These are phyloP conservation scores for Micoletzkya japonica DNA, from an alignment of 2,888 invertebrate species.

Conservation along the genomic window DNA sequence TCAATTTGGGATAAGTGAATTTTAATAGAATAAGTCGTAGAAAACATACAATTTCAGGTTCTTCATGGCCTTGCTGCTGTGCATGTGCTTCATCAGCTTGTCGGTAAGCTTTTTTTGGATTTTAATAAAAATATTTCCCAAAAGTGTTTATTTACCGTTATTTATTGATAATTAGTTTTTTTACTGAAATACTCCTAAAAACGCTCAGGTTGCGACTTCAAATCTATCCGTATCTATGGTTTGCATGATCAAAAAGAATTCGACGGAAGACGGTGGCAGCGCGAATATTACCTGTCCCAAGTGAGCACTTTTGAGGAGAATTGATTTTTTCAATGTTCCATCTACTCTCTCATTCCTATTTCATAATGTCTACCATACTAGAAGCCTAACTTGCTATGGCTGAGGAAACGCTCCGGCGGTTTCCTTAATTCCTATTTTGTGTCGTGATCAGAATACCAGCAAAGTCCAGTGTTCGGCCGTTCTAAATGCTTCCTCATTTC, in stretches of 20 bases:
- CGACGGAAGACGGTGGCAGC: not conserved
- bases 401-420: not conserved
- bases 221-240: conserved; percentile 51
- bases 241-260: conserved; percentile 52
- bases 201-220: conserved; percentile 38
- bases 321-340: not conserved
- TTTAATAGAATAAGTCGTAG: no score
- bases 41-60: no score
- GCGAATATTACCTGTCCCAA: conserved; percentile 13
- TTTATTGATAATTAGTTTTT: not conserved
- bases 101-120: conserved; percentile 26
- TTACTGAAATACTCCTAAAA: not conserved
- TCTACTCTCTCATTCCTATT: not conserved
- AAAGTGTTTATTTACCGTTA: not conserved
- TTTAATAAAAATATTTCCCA: not conserved
- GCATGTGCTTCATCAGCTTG: conserved; percentile 55
- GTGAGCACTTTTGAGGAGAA: not conserved
- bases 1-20: no score
- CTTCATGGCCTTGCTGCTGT: conserved; percentile 53
- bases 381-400: not conserved
- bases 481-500: not conserved
- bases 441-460: not conserved
- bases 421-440: not conserved
- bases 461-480: not conserved
- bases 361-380: not conserved